Conservation (phyloP, 2,888 invertebrate species). For the Drosophila histrio region DNA sequence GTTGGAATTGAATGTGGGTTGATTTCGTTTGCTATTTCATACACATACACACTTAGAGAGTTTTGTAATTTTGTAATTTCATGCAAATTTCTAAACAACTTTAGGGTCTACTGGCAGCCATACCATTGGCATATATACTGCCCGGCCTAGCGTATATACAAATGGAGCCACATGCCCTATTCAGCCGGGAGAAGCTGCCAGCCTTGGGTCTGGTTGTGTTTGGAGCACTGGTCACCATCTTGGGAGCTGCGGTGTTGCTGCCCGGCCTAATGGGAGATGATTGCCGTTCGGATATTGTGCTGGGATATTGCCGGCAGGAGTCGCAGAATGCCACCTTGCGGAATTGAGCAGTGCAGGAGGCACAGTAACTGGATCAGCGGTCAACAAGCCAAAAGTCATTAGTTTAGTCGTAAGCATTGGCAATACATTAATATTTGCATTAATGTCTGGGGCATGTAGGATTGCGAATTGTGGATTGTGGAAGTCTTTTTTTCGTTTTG, state of each 20-base stretch:
- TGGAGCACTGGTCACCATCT: constrained; percentile 85
- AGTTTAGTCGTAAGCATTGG: constrained; percentile 51
- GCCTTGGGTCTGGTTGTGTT: constrained; percentile 89
- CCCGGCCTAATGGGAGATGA: constrained; percentile 83
- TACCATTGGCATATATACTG: constrained; percentile 92
- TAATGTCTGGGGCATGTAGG: constrained; percentile 13
- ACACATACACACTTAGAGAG: neutral
- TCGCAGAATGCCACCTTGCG: constrained; percentile 68
- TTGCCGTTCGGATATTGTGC: constrained; percentile 83
- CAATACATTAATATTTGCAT: constrained; percentile 51
- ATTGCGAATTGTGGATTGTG: constrained; percentile 7
- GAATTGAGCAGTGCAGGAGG: constrained; percentile 31
- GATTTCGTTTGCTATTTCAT: constrained; percentile 19
- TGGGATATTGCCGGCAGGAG: constrained; percentile 83
- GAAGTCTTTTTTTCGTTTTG: constrained; percentile 11
- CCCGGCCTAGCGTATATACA: constrained; percentile 92
- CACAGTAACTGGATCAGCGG: constrained; percentile 1
- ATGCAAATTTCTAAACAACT: constrained; percentile 58
- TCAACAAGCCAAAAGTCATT: constrained; percentile 56
- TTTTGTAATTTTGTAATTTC: constrained; percentile 5
- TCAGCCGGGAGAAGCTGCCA: constrained; percentile 89
- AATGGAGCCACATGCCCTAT: constrained; percentile 89
- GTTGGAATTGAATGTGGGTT: constrained; percentile 90
- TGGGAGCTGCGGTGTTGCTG: constrained; percentile 82
- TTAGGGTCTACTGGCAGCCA: constrained; percentile 92